Evolutionary conservation across 2,113 vertebrate genomes (phyloP).

Genomic region (Picathartes gymnocephalus): DNA sequence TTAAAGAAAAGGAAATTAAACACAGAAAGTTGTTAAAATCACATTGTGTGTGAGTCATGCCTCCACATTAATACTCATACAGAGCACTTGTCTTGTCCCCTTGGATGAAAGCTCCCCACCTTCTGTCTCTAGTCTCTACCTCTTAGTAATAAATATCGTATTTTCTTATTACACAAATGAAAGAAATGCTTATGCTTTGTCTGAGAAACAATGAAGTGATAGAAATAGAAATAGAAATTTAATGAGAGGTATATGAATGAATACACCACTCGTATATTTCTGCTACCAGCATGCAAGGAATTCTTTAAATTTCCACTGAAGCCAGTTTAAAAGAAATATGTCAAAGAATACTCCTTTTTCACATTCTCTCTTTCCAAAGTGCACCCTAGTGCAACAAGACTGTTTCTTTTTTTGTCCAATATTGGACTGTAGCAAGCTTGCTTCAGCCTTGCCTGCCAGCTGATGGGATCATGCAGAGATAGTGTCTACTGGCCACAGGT

Average conservation of each 20-base stretch:
- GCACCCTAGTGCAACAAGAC: neutral
- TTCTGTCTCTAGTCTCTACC: neutral
- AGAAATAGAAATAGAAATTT: constrained; percentile 30
- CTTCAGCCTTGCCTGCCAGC: neutral
- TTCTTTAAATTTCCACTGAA: constrained; percentile 5
- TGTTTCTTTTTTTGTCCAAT: neutral
- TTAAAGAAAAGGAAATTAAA: constrained; percentile 51
- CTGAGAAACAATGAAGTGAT: constrained; percentile 21
- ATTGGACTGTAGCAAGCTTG: neutral
- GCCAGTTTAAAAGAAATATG: neutral
- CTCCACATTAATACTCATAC: neutral
- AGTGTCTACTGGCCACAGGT: neutral
- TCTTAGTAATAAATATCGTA: constrained; percentile 7
- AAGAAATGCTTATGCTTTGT: constrained; percentile 27
- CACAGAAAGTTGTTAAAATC: constrained; percentile 43
- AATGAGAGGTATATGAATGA: neutral
- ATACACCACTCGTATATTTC: neutral
- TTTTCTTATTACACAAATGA: constrained; percentile 20
- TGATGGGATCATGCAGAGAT: neutral
- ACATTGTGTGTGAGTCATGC: constrained; percentile 20
- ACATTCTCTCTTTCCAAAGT: neutral
- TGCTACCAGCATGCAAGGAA: neutral
- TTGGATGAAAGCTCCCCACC: neutral
- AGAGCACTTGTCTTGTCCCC: neutral
- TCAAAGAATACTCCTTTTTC: neutral